Evolutionary conservation across 2,888 invertebrate genomes (phyloP), one percentile per base, ranked within the genome.

Genomic region (Nezara viridula): DNA sequence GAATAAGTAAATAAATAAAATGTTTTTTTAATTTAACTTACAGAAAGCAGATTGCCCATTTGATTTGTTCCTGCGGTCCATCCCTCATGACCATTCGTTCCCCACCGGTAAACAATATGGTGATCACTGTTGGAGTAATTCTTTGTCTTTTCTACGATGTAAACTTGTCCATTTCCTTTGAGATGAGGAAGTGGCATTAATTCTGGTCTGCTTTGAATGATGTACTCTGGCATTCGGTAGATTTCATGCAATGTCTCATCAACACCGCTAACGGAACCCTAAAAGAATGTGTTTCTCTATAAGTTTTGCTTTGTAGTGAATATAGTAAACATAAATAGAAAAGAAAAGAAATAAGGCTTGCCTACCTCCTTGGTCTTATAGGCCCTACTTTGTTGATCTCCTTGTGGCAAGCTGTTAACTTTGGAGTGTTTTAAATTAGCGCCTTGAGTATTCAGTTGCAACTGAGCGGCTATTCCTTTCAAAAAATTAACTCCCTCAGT

Each of bases 401-500:
- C 91, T 77, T 77, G 19, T 49, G 93, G 94, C 90, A 92, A 93
- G 90, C 92, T 91, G 91, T 94, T 94, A 90, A 94, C 92, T 40
- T 93, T 92, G 91, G 93, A 94, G 85, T 93, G 93, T 77, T 94
- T 93, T 85, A 93, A 93, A 91, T 95, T 94, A 92, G 94, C 92
- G 19, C 94, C 94, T 81, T 94, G 94, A 24, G 95, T 93, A 91
- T 96, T 96, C 3, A 96, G 93, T 93, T 96, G 96, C 87, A 96
- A 93, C 92, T 95, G 94, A 91, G 96, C 94, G 88, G 95, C 94
- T 89, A 96, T 93, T 93, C 95, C 95, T 92, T 96, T 96, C 90
- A 96, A 93, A 90, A 96, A 93, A 92, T 96, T 96, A 90, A 96
- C 94, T 91, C 96, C 94, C 93, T 95, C 94, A 89, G 95, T 94